Percentiles rank a stretch among this genome's conserved stretches.
phyloP scores from a whole-genome alignment of 2,888 invertebrate genomes.

The Leptopterna dolabrata region DNA sequence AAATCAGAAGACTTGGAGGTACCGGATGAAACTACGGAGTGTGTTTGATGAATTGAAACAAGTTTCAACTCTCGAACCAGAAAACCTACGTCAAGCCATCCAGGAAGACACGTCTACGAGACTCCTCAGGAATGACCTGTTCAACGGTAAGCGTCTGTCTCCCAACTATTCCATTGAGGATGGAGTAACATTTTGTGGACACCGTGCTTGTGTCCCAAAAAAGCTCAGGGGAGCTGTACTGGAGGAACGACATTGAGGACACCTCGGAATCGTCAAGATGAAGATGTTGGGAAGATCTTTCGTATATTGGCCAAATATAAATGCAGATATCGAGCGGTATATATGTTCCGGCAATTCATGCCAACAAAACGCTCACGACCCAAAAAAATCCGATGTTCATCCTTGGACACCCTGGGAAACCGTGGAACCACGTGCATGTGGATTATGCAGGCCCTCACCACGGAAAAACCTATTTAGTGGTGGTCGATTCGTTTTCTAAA shows the following conservation, averaged over 20 bases:
- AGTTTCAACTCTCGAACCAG: no score
- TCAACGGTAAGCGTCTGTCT: no score
- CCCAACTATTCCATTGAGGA: no score
- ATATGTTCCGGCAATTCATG: neutral
- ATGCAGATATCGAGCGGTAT: neutral
- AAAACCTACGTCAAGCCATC: neutral
- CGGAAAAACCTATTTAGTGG: no score
- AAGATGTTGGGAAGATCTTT: neutral
- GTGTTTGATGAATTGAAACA: no score
- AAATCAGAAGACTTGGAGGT: no score
- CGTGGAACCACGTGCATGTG: no score
- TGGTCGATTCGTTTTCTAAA: neutral
- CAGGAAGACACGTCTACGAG: no score
- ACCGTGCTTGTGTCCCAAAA: neutral
- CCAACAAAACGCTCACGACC: neutral
- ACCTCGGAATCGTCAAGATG: no score
- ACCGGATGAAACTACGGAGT: no score
- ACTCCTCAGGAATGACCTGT: no score
- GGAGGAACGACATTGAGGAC: no score
- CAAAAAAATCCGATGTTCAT: neutral
- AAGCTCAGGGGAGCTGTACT: neutral
- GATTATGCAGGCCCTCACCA: neutral
- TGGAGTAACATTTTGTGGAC: neutral
- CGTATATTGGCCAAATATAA: neutral
- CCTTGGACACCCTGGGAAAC: slow-evolving; percentile 6